Percentiles rank a stretch among this genome's conserved stretches.
phyloP scores from a whole-genome alignment of 2,797 vertebrate species.

The Anabacerthia variegaticeps region DNA sequence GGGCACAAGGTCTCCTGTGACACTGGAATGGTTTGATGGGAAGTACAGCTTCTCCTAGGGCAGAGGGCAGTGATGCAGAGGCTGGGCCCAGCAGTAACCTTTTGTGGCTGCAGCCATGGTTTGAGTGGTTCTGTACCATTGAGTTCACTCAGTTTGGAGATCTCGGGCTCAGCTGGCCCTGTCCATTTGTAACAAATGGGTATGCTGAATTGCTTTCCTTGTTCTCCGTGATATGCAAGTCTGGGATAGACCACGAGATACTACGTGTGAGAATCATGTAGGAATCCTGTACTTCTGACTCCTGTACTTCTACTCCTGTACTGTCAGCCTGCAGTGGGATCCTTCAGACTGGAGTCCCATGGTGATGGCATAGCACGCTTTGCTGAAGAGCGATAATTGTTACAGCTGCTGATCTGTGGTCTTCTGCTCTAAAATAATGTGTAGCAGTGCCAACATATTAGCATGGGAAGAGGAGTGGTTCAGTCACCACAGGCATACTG shows the following conservation, averaged over 20 bases:
- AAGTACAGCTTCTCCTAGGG: not conserved
- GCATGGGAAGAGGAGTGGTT: not conserved
- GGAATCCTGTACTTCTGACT: not conserved
- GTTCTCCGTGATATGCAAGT: accelerated
- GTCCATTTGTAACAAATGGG: not conserved
- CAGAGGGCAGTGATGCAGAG: not conserved
- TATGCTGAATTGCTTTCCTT: not conserved
- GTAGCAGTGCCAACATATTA: not conserved
- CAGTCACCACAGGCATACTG: not conserved
- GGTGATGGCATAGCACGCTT: not conserved
- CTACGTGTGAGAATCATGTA: not conserved
- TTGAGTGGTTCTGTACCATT: not conserved
- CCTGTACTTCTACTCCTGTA: not conserved
- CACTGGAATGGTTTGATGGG: not conserved
- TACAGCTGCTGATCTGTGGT: not conserved
- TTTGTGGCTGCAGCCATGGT: not conserved
- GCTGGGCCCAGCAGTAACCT: not conserved
- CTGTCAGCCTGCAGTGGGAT: not conserved
- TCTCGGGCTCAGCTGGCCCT: not conserved
- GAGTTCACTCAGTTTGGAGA: not conserved
- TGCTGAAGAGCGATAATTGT: not conserved
- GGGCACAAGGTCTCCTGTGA: not conserved
- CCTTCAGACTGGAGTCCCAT: not conserved
- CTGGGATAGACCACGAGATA: accelerated
- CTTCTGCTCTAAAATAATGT: not conserved